A percentile compares a stretch with the other conserved stretches of the same genome.
phyloP scores from a whole-genome alignment of 2,113 vertebrate genomes.

The Ursus arctos region DNA sequence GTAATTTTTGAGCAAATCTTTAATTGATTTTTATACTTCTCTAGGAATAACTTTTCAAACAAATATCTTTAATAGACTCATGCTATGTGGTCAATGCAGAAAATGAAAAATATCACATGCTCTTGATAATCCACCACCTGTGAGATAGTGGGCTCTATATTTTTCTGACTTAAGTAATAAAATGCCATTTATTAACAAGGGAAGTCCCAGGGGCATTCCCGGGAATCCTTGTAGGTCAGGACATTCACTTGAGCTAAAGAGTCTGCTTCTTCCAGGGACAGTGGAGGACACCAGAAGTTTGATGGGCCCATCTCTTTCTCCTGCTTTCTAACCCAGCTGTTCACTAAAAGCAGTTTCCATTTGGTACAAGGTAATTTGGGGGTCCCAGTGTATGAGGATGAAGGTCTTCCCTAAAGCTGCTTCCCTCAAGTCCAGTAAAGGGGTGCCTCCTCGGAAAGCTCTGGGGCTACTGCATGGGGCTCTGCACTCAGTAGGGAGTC shows the following conservation, averaged over 20 bases:
- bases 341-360: not conserved
- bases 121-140: constrained; percentile 61
- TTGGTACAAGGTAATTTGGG: not conserved
- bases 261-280: not conserved
- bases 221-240: not conserved
- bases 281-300: not conserved
- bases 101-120: constrained; percentile 72
- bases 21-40: constrained; percentile 80
- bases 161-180: constrained; percentile 56
- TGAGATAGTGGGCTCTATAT: constrained; percentile 16
- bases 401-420: not conserved
- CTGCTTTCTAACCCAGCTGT: not conserved
- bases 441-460: not conserved
- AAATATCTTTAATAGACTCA: constrained; percentile 78
- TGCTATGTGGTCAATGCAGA: not conserved
- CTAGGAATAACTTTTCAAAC: constrained; percentile 83
- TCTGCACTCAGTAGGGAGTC: not conserved
- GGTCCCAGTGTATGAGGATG: not conserved
- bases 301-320: not conserved
- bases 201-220: not conserved
- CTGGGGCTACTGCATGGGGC: not conserved
- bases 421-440: not conserved
- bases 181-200: constrained; percentile 58
- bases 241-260: not conserved
- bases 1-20: constrained; percentile 76